Percentiles rank a stretch among this genome's conserved stretches.
These are phyloP conservation scores for Yasuhikotakia modesta DNA, from an alignment of 2,797 vertebrate species.

Conservation along the genomic window DNA sequence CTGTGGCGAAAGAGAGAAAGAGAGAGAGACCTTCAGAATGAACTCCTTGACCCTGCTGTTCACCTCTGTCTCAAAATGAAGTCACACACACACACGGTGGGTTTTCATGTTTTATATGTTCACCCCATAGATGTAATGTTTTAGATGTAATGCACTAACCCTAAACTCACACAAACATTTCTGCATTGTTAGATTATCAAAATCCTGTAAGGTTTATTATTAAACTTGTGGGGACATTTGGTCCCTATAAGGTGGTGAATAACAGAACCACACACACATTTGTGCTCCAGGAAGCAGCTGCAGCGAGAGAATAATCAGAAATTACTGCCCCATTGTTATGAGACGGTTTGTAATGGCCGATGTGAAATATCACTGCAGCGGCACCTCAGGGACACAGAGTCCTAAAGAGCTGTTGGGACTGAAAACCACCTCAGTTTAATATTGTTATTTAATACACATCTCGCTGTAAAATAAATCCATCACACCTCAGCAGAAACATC, in stretches of 20 bases:
- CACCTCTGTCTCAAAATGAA: not conserved
- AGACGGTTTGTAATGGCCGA: not conserved
- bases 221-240: too few species aligned
- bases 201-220: too few species aligned
- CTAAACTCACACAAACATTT: too few species aligned
- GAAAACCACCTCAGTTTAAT: slow-evolving; percentile 11
- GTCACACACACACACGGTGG: not conserved
- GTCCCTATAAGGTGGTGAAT: too few species aligned
- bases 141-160: too few species aligned
- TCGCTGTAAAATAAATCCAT: slow-evolving; percentile 18
- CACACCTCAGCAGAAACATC: slow-evolving; percentile 10
- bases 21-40: slow-evolving; percentile 6
- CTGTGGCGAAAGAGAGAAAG: slow-evolving; percentile 1
- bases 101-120: too few species aligned
- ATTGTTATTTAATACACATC: not conserved
- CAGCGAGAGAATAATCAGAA: slow-evolving; percentile 9
- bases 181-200: too few species aligned
- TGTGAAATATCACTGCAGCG: slow-evolving; percentile 16
- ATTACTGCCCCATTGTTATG: not conserved
- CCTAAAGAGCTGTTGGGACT: not conserved
- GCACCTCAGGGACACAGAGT: too few species aligned
- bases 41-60: not conserved
- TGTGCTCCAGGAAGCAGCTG: slow-evolving; percentile 4
- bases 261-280: not conserved
- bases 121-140: too few species aligned